phyloP scores from a whole-genome alignment of 2,888 invertebrate species.

The Eubasilissa splendida region DNA sequence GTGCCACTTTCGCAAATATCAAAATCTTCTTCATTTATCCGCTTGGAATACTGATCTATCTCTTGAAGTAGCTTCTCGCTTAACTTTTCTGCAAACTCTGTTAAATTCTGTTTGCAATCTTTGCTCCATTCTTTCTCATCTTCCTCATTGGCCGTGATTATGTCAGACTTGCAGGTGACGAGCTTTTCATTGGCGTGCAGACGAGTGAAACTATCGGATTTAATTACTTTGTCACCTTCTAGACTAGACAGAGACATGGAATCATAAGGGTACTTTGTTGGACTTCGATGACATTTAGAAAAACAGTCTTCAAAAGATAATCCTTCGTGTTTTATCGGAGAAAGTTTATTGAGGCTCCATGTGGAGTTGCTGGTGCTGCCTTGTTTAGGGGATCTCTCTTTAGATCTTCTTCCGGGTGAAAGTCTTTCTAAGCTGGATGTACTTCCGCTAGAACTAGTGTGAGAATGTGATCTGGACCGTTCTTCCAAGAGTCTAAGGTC shows the following conservation, averaged over 20 bases:
- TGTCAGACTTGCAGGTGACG: conserved; percentile 72
- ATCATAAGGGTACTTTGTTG: conserved; percentile 70
- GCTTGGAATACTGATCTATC: conserved; percentile 77
- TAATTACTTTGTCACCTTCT: conserved; percentile 72
- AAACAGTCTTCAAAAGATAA: conserved; percentile 70
- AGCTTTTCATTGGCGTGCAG: conserved; percentile 71
- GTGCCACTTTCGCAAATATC: conserved; percentile 72
- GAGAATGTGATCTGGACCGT: conserved; percentile 69
- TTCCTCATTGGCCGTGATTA: conserved; percentile 68
- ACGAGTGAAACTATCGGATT: conserved; percentile 71
- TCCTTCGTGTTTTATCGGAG: conserved; percentile 70
- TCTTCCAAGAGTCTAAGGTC: conserved; percentile 71
- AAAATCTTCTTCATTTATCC: conserved; percentile 72
- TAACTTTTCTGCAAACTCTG: conserved; percentile 87
- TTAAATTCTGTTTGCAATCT: conserved; percentile 79
- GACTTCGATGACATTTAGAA: conserved; percentile 69
- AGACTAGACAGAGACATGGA: conserved; percentile 71
- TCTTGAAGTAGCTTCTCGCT: conserved; percentile 86
- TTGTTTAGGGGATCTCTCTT: conserved; percentile 71
- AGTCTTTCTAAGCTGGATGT: conserved; percentile 71
- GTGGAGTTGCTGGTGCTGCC: conserved; percentile 72
- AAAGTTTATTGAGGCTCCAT: conserved; percentile 71
- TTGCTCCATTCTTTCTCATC: conserved; percentile 73
- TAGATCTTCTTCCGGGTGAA: conserved; percentile 70
- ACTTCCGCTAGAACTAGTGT: conserved; percentile 72